Evolutionary conservation across 2,797 vertebrate species (phyloP).

Genomic region (Lepidocolaptes lacrymiger): DNA sequence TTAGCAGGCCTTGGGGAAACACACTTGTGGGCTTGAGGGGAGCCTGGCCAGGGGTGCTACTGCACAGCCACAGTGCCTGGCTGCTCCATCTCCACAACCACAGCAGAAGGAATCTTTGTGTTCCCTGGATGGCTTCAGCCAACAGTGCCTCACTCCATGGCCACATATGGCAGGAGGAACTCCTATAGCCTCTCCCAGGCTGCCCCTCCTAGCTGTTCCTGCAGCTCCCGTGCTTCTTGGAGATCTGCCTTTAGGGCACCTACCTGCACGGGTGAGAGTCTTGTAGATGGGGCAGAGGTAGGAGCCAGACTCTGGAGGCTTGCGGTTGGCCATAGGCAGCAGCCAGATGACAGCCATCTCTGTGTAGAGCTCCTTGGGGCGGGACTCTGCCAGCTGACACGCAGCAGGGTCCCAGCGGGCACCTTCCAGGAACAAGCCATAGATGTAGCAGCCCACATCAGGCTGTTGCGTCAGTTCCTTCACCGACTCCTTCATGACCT

Average conservation of each 20-base stretch:
- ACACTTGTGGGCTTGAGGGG: neutral
- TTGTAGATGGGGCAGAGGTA: slow-evolving; percentile 93
- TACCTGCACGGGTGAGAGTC: slow-evolving; percentile 89
- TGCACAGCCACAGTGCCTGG: neutral
- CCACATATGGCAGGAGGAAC: neutral
- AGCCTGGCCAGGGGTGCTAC: neutral
- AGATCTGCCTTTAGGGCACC: neutral
- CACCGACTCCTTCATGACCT: slow-evolving; percentile 80
- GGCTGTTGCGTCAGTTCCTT: slow-evolving; percentile 78
- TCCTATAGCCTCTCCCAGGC: neutral
- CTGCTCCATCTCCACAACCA: neutral
- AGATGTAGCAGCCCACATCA: slow-evolving; percentile 83
- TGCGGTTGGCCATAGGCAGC: slow-evolving; percentile 80
- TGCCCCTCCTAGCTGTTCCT: neutral
- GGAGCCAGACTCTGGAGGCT: slow-evolving; percentile 70
- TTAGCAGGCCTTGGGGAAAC: neutral
- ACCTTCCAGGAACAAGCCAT: slow-evolving; percentile 90
- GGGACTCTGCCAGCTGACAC: slow-evolving; percentile 78
- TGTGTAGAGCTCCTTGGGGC: slow-evolving; percentile 88
- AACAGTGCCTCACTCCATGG: rapidly evolving
- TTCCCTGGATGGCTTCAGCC: neutral
- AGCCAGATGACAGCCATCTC: slow-evolving; percentile 90
- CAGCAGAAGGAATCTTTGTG: neutral
- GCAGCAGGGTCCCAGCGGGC: slow-evolving; percentile 83
- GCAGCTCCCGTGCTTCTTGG: neutral